phyloP scores from a whole-genome alignment of 1,140 invertebrate species.

The Drosophila kikkawai region DNA sequence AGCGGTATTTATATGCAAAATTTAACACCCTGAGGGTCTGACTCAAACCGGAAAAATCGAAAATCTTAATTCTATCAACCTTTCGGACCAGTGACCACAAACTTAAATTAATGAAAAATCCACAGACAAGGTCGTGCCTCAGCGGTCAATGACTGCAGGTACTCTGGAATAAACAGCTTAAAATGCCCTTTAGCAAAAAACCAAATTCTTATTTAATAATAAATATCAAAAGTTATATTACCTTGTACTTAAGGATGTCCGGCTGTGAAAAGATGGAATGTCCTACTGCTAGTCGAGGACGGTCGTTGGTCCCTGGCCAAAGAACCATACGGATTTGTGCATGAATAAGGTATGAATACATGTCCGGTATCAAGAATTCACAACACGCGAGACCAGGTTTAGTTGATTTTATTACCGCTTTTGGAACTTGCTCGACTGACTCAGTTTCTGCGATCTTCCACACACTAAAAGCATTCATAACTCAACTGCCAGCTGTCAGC shows the following conservation, averaged over 20 bases:
- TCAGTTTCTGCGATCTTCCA: constrained; percentile 44
- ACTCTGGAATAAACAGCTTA: constrained; percentile 13
- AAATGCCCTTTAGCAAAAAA: constrained; percentile 55
- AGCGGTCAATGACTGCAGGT: constrained; percentile 64
- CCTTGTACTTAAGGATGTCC: constrained; percentile 54
- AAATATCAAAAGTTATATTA: constrained; percentile 10
- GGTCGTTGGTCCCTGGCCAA: constrained; percentile 66
- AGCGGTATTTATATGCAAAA: constrained; percentile 56
- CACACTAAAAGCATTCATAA: constrained; percentile 61
- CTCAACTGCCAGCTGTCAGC: constrained; percentile 42
- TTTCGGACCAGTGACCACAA: constrained; percentile 49
- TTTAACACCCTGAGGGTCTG: constrained; percentile 49
- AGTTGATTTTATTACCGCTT: constrained; percentile 15
- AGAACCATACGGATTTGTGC: constrained; percentile 12
- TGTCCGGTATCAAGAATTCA: constrained; percentile 38
- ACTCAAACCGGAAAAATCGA: constrained; percentile 56
- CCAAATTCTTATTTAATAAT: constrained; percentile 20
- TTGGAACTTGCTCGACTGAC: constrained; percentile 49
- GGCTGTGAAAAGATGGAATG: constrained; percentile 44
- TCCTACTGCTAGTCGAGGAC: constrained; percentile 59
- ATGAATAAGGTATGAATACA: constrained; percentile 15
- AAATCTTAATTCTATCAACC: constrained; percentile 24
- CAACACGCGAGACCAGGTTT: constrained; percentile 30
- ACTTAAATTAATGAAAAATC: constrained; percentile 65
- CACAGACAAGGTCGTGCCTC: constrained; percentile 47